These are phyloP conservation scores for Nephrotoma flavescens DNA, from an alignment of 2,888 invertebrate genomes.

Conservation along the genomic window DNA sequence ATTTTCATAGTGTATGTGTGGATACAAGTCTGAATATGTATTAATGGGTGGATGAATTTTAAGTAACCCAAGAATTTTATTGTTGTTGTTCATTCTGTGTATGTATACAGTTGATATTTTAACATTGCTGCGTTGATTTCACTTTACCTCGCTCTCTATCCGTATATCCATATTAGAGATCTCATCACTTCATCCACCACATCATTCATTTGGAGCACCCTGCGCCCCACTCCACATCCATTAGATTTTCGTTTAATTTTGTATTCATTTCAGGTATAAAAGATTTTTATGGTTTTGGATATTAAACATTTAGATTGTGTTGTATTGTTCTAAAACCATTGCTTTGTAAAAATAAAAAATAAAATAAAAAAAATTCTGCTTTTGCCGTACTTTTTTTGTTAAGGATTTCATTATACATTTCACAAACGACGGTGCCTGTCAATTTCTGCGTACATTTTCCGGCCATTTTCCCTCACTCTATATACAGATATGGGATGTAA, in stretches of 20 bases:
- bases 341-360: not conserved
- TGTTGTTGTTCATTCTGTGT: not conserved
- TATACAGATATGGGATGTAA: not conserved
- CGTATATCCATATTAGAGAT: not conserved
- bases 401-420: not conserved
- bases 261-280: not conserved
- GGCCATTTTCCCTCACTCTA: not conserved
- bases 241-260: not conserved
- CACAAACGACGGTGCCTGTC: not conserved
- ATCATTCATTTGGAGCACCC: not conserved
- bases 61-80: not conserved
- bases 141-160: not conserved
- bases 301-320: not conserved
- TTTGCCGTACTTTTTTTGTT: not conserved
- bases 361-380: not conserved
- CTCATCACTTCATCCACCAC: not conserved
- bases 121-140: not conserved
- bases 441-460: not conserved
- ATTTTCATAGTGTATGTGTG: not conserved
- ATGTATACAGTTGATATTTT: not conserved
- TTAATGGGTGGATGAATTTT: not conserved
- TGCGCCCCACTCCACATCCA: not conserved
- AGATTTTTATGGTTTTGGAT: not conserved
- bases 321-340: not conserved
- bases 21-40: too few relatives aligned